Conservation (phyloP, 2,888 invertebrate genomes). For the Orthosia gothica region DNA sequence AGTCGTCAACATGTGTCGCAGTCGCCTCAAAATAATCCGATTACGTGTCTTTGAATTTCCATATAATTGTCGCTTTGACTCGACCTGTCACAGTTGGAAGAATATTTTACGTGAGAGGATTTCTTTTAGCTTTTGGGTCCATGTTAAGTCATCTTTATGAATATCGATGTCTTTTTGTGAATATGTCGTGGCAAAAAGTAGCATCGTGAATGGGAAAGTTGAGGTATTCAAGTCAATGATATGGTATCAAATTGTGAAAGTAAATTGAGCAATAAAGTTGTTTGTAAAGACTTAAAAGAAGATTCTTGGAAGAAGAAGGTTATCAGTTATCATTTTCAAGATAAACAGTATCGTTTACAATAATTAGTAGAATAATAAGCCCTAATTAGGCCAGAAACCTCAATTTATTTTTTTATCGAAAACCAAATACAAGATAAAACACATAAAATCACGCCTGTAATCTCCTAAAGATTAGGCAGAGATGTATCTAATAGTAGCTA, state of each 20-base stretch:
- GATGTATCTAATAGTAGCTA: no score
- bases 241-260: constrained; percentile 19
- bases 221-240: constrained; percentile 6
- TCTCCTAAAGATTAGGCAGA: no score
- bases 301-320: background rate
- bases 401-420: background rate
- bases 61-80: constrained; percentile 72
- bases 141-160: constrained; percentile 31
- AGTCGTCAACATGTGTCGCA: constrained; percentile 43
- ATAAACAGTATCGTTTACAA: background rate
- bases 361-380: constrained; percentile 6
- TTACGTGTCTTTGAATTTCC: constrained; percentile 72
- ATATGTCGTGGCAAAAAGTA: constrained; percentile 12
- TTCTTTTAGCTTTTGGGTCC: constrained; percentile 49
- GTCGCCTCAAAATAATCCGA: constrained; percentile 66
- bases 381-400: background rate
- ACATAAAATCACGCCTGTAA: no score
- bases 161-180: constrained; percentile 52
- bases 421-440: no score
- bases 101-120: constrained; percentile 56
- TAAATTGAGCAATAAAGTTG: background rate
- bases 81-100: constrained; percentile 46
- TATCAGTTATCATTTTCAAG: constrained; percentile 15
- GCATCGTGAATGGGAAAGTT: constrained; percentile 23
- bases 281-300: constrained; percentile 7